These are phyloP conservation scores for Cataglyphis albicans DNA, from an alignment of 2,888 invertebrate genomes.

Conservation along the genomic window DNA sequence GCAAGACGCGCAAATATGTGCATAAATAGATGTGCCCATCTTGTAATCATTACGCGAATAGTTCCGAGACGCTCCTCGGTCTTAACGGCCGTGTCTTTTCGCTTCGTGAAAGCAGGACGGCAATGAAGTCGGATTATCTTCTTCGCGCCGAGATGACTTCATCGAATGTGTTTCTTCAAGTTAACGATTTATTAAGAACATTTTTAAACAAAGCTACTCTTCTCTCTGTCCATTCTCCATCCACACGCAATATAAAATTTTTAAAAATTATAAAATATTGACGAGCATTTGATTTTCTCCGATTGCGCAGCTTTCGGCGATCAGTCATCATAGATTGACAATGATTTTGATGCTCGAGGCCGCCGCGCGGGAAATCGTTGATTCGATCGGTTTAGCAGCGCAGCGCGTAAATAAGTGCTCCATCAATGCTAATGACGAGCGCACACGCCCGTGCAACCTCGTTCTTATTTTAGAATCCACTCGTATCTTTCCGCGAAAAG, in stretches of 20 bases:
- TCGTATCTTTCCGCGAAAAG: constrained; percentile 72
- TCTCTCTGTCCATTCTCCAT: too few species aligned
- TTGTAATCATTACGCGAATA: constrained; percentile 19
- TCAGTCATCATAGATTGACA: neutral
- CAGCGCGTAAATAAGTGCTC: constrained; percentile 55
- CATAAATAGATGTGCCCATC: constrained; percentile 63
- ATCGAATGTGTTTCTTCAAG: neutral
- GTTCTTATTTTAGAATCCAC: constrained; percentile 67
- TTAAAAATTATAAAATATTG: neutral
- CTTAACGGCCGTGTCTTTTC: constrained; percentile 4
- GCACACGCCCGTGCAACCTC: constrained; percentile 69
- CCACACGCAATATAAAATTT: neutral
- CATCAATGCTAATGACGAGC: constrained; percentile 63
- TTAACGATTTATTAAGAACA: too few species aligned
- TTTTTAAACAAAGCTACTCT: neutral
- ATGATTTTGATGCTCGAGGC: neutral
- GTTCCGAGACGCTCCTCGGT: neutral
- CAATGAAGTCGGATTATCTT: constrained; percentile 19
- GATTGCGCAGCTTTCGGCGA: too few species aligned
- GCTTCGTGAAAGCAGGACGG: constrained; percentile 32
- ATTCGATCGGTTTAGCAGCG: neutral
- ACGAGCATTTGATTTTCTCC: neutral
- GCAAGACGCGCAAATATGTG: constrained; percentile 60
- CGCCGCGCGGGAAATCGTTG: neutral
- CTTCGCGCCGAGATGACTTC: neutral